Conservation (phyloP, 2,797 vertebrate genomes). For the Otolemur crassicaudatus region DNA sequence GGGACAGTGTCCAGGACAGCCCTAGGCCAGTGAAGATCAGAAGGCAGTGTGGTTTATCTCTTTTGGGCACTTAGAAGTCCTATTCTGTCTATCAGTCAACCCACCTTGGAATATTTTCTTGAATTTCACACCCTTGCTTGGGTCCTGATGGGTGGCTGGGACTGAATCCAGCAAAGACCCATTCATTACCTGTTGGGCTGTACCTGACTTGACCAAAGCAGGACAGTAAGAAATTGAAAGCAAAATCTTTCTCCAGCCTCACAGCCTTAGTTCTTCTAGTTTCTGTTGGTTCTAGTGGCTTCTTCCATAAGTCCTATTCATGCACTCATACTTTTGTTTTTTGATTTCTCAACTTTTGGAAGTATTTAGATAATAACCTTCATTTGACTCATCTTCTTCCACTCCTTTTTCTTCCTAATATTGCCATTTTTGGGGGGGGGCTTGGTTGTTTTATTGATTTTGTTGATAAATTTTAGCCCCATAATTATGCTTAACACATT, state of each 20-base stretch:
- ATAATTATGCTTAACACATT: not conserved
- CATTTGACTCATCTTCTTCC: not conserved
- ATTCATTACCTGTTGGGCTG: not conserved
- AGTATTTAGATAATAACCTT: not conserved
- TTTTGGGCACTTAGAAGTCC: not conserved
- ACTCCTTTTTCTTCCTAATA: not conserved
- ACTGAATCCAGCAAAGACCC: not conserved
- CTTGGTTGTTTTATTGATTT: not conserved
- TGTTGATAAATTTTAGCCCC: not conserved
- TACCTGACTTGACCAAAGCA: not conserved
- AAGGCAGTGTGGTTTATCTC: not conserved
- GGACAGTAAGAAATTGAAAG: not conserved
- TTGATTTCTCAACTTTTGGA: not conserved
- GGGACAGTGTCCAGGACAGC: too few relatives aligned
- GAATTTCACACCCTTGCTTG: not conserved
- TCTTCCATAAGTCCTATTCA: not conserved
- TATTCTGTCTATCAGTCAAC: not conserved
- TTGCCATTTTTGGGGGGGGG: not conserved
- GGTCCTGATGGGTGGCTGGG: not conserved
- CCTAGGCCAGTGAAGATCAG: not conserved
- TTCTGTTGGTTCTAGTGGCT: not conserved
- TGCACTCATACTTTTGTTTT: not conserved
- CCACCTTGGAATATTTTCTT: not conserved
- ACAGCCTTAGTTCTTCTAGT: not conserved
- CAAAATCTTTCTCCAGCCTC: not conserved